Evolutionary conservation across 2,797 vertebrate species (phyloP).

Genomic region (Sebastes variabilis): DNA sequence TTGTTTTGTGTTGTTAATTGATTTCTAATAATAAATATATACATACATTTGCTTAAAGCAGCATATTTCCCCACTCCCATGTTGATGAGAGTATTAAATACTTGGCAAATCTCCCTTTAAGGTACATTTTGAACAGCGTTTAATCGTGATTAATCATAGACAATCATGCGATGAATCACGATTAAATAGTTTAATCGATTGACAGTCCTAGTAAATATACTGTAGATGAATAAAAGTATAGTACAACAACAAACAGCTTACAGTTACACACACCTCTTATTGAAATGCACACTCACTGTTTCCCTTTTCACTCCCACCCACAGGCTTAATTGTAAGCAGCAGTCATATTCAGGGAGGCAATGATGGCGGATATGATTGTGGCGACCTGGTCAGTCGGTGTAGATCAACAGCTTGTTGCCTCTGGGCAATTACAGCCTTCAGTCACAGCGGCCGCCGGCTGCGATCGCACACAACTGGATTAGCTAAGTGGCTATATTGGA

Average conservation of each 20-base stretch:
- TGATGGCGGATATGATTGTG: constrained; percentile 55
- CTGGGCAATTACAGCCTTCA: constrained; percentile 38
- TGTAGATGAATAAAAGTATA: neutral
- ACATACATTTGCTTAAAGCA: too few species aligned
- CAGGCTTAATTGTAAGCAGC: constrained; percentile 23
- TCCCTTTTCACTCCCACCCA: neutral
- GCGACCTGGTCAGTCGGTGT: constrained; percentile 30
- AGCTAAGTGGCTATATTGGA: neutral
- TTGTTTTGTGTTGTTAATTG: too few species aligned
- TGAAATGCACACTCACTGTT: neutral
- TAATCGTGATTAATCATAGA: too few species aligned
- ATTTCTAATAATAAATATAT: too few species aligned
- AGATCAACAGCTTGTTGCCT: constrained; percentile 61
- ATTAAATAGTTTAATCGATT: too few species aligned
- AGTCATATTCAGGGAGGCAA: constrained; percentile 29
- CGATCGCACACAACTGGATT: constrained; percentile 20
- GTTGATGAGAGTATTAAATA: too few species aligned
- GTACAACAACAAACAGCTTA: neutral
- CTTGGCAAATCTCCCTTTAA: too few species aligned
- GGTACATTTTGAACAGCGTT: too few species aligned
- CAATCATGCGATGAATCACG: too few species aligned
- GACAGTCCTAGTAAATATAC: too few species aligned
- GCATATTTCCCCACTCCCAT: too few species aligned
- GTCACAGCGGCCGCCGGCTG: neutral
- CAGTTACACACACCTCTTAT: neutral